Percentiles rank a stretch among this genome's conserved stretches.
These are phyloP conservation scores for Rhinoderma darwinii DNA, from an alignment of 2,113 vertebrate genomes.

Conservation along the genomic window DNA sequence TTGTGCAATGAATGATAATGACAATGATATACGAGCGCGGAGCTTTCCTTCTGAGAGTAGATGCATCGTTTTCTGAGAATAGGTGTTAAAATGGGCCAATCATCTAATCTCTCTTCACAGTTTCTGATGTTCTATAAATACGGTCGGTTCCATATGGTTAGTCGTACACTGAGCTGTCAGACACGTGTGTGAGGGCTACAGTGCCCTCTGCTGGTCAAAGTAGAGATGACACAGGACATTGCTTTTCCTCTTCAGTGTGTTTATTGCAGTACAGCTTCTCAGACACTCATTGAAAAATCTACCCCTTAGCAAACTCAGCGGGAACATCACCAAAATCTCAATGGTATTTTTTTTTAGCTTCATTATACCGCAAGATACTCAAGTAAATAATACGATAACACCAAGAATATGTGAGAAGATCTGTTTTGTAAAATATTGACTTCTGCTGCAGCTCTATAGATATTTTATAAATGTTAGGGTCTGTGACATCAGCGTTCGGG, in stretches of 20 bases:
- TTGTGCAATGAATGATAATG: not conserved
- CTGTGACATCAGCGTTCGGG: too few species aligned
- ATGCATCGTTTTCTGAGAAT: not conserved
- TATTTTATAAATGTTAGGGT: not conserved
- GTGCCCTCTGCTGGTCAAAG: constrained; percentile 60
- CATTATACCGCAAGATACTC: not conserved
- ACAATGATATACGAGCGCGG: not conserved
- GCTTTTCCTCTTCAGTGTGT: not conserved
- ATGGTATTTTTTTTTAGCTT: not conserved
- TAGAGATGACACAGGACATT: not conserved
- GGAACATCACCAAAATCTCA: not conserved
- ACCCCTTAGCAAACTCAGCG: too few species aligned
- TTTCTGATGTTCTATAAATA: not conserved
- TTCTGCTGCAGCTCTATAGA: not conserved
- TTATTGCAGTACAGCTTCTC: not conserved
- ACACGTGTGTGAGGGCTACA: constrained; percentile 51
- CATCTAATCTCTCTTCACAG: not conserved
- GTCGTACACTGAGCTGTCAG: not conserved
- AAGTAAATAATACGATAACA: not conserved
- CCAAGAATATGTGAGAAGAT: not conserved
- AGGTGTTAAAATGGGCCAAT: not conserved
- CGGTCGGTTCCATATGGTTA: constrained; percentile 23
- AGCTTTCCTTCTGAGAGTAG: not conserved
- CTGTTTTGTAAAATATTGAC: not conserved
- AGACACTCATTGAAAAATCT: not conserved